Evolutionary conservation across 2,888 invertebrate genomes (phyloP), one percentile per base, ranked within the genome.

Genomic region (Nomada lathburiana): DNA sequence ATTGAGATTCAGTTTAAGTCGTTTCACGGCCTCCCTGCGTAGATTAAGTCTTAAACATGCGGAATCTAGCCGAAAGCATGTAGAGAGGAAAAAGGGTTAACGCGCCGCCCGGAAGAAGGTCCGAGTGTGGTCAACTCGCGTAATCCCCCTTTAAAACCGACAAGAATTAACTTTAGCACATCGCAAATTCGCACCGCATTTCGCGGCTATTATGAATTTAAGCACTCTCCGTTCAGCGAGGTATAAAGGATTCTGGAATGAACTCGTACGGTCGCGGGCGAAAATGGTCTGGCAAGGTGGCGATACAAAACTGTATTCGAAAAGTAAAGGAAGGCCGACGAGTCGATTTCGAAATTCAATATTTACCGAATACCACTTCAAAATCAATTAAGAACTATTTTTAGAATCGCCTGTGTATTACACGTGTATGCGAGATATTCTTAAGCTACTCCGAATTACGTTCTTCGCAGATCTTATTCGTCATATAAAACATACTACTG

Each of bases 141-240:
- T 91, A 92, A 92, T 92, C 90, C 92, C 82, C 88, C 86, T 89
- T 88, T 89, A 91, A 91, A 92, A 89, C 89, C 90, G 88, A 82
- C 82, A 85, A 88, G 91, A 90, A 92, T 92, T 90, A 92, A 91
- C 90, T 90, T 90, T 86, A 88, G 88, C 89, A 89, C 90, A 88
- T 92, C 91, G 89, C 91, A 91, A 91, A 92, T 92, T 91, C 91
- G 89, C 92, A 89, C 90, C 90, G 88, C 90, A 92, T 91, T 92
- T 90, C 88, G 87, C 87, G 88, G 89, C 91, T 86, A 89, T 92
- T 90, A 92, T 91, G 91, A 92, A 92, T 92, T 91, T 89, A 91
- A 92, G 90, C 89, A 86, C 74, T 76, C 84, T 68, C 72, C 68
- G 60, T 74, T 74, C 67, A 73, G 73, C 63, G 80, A 86, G 84